Evolutionary conservation across 2,888 invertebrate species (phyloP).

Genomic region (Rotaria socialis): DNA sequence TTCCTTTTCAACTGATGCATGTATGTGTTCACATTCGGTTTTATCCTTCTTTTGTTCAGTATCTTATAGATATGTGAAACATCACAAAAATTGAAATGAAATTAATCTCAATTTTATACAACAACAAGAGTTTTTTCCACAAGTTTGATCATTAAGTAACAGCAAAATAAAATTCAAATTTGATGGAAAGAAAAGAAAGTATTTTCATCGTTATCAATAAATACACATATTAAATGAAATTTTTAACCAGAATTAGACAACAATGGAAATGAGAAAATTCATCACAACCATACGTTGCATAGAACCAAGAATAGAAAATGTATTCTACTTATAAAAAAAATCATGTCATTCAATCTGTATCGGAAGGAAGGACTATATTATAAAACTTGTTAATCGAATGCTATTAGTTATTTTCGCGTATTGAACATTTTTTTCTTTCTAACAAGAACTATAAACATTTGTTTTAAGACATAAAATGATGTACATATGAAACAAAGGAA

Average conservation of each 20-base stretch:
- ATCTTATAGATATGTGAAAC: neutral
- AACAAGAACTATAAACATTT: neutral
- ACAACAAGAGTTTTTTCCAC: neutral
- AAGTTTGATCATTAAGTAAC: too few species aligned
- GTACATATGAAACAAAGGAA: neutral
- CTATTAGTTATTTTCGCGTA: neutral
- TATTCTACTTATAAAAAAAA: too few species aligned
- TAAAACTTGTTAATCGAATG: neutral
- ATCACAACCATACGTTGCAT: too few species aligned
- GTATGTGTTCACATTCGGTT: neutral
- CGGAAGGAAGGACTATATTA: neutral
- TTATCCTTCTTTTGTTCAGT: neutral
- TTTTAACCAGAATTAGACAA: too few species aligned
- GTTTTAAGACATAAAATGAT: neutral
- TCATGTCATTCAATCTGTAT: neutral
- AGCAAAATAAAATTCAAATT: too few species aligned
- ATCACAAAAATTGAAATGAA: neutral
- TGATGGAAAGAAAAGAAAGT: too few species aligned
- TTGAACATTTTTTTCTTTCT: neutral
- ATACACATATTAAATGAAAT: too few species aligned
- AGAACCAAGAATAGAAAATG: too few species aligned
- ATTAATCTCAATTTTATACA: neutral
- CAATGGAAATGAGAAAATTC: too few species aligned
- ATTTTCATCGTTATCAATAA: too few species aligned
- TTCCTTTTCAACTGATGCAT: neutral